phyloP scores from a whole-genome alignment of 2,113 vertebrate genomes.

The Apodemus sylvaticus region DNA sequence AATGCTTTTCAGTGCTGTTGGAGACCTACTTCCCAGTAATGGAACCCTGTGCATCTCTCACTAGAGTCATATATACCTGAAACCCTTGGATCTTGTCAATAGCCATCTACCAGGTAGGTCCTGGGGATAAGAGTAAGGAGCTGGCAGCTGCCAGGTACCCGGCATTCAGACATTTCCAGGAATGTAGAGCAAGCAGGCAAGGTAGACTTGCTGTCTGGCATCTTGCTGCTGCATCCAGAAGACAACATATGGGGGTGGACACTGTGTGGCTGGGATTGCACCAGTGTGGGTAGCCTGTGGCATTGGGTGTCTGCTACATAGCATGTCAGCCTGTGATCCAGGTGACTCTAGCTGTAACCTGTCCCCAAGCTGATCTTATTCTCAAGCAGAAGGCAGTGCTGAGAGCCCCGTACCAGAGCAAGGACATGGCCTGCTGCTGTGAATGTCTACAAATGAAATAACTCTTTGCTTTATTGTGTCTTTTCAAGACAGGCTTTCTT shows the following conservation, averaged over 20 bases:
- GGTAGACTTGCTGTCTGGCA: background rate
- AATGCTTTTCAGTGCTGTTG: background rate
- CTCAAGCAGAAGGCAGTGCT: background rate
- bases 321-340: background rate
- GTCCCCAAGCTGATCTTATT: background rate
- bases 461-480: background rate
- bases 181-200: background rate
- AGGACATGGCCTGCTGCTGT: background rate
- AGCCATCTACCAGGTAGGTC: background rate
- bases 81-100: background rate
- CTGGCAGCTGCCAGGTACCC: background rate
- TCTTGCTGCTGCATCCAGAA: background rate
- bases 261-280: no score
- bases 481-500: background rate
- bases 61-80: background rate
- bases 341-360: background rate
- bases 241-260: background rate
- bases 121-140: background rate
- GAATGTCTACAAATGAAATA: background rate
- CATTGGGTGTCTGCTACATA: background rate
- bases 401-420: background rate
- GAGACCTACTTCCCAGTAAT: background rate
- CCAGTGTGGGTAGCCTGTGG: background rate
- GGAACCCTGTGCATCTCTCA: background rate
- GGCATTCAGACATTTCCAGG: background rate